A percentile compares a stretch with the other conserved stretches of the same genome.
phyloP scores from a whole-genome alignment of 2,113 vertebrate genomes.

The Mastomys natalensis region DNA sequence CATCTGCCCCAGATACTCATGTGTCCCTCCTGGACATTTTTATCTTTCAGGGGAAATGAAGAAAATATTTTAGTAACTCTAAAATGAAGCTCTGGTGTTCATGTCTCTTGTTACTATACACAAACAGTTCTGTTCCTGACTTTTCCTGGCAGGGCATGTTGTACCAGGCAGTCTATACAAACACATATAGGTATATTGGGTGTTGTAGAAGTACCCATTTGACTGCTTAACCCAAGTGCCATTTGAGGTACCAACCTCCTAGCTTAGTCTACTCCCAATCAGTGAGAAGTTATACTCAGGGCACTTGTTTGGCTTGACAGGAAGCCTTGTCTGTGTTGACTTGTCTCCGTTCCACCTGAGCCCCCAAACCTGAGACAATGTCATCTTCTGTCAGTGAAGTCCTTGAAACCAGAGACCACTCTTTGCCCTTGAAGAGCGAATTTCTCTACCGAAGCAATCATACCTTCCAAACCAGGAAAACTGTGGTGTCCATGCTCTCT shows the following conservation, averaged over 20 bases:
- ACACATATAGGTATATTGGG: rapidly evolving
- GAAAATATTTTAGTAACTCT: background rate
- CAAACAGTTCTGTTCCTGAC: background rate
- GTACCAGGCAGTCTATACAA: background rate
- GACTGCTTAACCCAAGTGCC: background rate
- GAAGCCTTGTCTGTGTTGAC: background rate
- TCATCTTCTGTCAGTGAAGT: background rate
- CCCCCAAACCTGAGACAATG: background rate
- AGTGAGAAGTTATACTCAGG: background rate
- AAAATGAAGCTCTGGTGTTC: background rate
- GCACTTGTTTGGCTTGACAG: background rate
- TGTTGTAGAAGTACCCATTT: background rate
- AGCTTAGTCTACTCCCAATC: background rate
- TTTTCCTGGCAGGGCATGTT: background rate
- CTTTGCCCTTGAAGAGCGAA: background rate
- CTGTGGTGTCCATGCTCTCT: background rate
- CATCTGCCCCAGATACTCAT: background rate
- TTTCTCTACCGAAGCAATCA: background rate
- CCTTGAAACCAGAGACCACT: background rate
- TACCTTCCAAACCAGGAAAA: background rate
- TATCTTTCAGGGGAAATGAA: background rate
- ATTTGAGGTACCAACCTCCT: background rate
- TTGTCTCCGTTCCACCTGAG: background rate
- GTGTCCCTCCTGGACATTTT: background rate
- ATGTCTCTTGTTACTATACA: background rate